Evolutionary conservation across 2,888 invertebrate species (phyloP), one percentile per base, ranked within the genome.

Genomic region (Aromia moschata): DNA sequence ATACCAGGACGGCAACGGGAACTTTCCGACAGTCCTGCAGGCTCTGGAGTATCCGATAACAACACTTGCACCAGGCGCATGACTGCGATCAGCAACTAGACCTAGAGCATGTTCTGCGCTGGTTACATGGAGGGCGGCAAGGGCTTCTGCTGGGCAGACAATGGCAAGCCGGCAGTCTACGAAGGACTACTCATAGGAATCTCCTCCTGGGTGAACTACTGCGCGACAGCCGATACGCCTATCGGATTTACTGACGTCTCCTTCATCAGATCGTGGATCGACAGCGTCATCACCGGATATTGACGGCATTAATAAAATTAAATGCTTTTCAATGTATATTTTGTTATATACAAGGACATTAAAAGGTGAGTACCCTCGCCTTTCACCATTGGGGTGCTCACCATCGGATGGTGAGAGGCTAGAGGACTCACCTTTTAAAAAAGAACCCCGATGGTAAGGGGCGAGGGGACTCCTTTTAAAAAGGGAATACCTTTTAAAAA

Each of bases 101-200:
- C 17, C 10, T 25, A 52, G 14, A 10, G 15, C 12, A 53, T 53
- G 43, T 53, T 53, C 11, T 53, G 52, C 11, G 20, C 43, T 16
- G 52, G 41, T 7, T 12, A 20, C 9, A 16, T 43, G 12, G 30
- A 31, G 20, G 9, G 30, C 1, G 52, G 43, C 1, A 41, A 31
- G 10, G 17, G 33, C 1, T 41, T 33, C 16, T 53, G 52, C 5
- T 16, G 17, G 0, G 52, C 40, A 1, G 52, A 43, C 7, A 43
- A 30, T 9, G 52, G 52, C 15, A 43, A 33, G 1, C 52, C 52
- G 2, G 43, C 31, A 15, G 5, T 43, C 10, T 1, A 30, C n/a
- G 17, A 52, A 4, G 43, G 52, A 2, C 11, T 41, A 3, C 30
- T 40, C 4, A 11, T 25, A 1, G 52, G 40, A 5, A n/a, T 52